Conservation (phyloP, 1,140 invertebrate species). For the Drosophila jambulina region DNA sequence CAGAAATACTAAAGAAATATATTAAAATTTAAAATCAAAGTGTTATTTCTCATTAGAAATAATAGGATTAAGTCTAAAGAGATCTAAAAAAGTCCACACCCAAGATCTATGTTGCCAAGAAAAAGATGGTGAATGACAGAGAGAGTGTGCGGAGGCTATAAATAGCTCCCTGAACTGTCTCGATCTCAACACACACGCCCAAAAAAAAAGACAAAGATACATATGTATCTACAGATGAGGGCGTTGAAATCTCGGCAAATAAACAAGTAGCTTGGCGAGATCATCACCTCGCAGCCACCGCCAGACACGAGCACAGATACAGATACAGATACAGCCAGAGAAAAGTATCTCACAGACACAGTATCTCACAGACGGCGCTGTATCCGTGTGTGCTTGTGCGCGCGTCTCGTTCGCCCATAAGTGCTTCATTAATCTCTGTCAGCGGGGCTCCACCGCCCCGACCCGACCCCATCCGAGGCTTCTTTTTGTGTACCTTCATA, state of each 20-base stretch:
- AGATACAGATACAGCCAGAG: conserved; percentile 5
- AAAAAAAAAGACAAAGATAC: conserved; percentile 27
- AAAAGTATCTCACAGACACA: conserved; percentile 38
- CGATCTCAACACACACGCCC: conserved; percentile 45
- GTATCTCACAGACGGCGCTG: conserved; percentile 37
- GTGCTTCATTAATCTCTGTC: conserved; percentile 82
- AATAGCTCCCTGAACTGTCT: conserved; percentile 50
- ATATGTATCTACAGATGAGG: conserved; percentile 50
- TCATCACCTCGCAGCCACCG: conserved; percentile 60
- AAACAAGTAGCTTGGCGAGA: conserved; percentile 36
- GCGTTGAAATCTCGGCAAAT: conserved; percentile 70
- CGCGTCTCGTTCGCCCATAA: conserved; percentile 72
- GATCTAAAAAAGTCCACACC: not conserved
- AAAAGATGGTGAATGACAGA: conserved; percentile 18
- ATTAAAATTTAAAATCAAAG: not conserved
- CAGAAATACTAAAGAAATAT: not conserved
- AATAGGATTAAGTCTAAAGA: not conserved
- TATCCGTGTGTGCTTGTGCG: conserved; percentile 41
- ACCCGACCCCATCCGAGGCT: not conserved
- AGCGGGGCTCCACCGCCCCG: conserved; percentile 42
- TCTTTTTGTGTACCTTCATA: conserved; percentile 5
- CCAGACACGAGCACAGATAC: conserved; percentile 21
- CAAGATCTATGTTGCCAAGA: not conserved
- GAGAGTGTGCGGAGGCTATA: conserved; percentile 29
- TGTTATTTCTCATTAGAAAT: too few species aligned